Evolutionary conservation across 1,140 invertebrate genomes (phyloP).

Genomic region (Harpegnathos saltator): DNA sequence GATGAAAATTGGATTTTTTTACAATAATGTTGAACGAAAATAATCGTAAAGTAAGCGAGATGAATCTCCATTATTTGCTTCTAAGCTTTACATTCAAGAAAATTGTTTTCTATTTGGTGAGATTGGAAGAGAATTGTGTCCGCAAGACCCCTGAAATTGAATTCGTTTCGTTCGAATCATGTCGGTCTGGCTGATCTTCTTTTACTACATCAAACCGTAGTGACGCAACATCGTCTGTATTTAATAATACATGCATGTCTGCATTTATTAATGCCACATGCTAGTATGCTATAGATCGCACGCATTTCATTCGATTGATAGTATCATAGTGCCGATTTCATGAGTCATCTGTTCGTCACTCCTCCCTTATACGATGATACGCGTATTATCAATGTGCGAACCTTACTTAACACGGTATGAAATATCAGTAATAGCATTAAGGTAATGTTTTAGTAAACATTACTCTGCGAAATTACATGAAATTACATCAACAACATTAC

Average conservation of each 20-base stretch:
- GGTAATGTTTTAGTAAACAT: slow-evolving; percentile 25
- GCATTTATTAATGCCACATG: slow-evolving; percentile 33
- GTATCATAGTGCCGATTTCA: slow-evolving; percentile 24
- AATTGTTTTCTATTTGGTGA: too few relatives aligned
- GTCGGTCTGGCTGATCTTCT: too few relatives aligned
- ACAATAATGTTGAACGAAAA: too few relatives aligned
- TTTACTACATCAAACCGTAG: background rate
- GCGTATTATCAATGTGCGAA: slow-evolving; percentile 3
- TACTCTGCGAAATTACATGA: background rate
- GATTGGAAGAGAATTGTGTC: too few relatives aligned
- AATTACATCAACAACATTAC: background rate
- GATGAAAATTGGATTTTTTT: too few relatives aligned
- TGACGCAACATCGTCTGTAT: slow-evolving; percentile 34
- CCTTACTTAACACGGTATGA: background rate
- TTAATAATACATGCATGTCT: slow-evolving; percentile 43
- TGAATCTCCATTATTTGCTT: too few relatives aligned
- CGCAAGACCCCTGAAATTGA: too few relatives aligned
- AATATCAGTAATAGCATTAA: background rate
- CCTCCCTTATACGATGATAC: background rate
- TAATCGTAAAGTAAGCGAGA: too few relatives aligned
- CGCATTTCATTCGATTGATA: slow-evolving; percentile 45
- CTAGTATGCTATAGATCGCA: slow-evolving; percentile 14
- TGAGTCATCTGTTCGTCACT: slow-evolving; percentile 44
- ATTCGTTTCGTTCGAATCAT: too few relatives aligned
- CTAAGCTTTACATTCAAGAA: too few relatives aligned